Evolutionary conservation across 2,888 invertebrate genomes (phyloP).

Genomic region (Galerucella pusilla): DNA sequence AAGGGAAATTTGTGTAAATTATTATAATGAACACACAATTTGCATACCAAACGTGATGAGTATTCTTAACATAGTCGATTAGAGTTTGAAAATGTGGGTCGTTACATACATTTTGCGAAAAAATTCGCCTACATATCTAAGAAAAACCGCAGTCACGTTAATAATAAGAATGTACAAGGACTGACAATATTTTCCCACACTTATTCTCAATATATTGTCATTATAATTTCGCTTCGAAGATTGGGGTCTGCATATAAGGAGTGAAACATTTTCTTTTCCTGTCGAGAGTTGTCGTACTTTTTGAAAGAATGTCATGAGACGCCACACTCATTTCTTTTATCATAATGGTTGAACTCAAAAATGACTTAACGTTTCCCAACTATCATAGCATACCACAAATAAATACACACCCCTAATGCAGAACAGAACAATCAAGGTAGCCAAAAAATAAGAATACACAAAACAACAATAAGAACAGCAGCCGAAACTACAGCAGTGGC

Average conservation of each 20-base stretch:
- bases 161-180: background rate
- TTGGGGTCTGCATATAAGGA: background rate
- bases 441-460: too few relatives aligned
- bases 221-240: background rate
- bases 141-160: constrained; percentile 5
- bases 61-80: background rate
- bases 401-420: too few relatives aligned
- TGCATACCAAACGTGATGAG: background rate
- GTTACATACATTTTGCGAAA: background rate
- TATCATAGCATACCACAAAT: too few relatives aligned
- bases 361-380: too few relatives aligned
- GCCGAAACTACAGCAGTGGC: too few relatives aligned
- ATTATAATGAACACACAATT: background rate
- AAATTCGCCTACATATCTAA: background rate
- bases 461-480: too few relatives aligned
- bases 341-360: too few relatives aligned
- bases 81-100: constrained; percentile 7
- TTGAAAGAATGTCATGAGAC: background rate
- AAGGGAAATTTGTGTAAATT: background rate
- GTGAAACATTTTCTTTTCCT: background rate
- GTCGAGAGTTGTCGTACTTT: background rate
- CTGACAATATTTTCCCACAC: background rate
- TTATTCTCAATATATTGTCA: background rate
- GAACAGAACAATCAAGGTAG: too few relatives aligned
- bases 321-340: too few relatives aligned